A percentile compares a stretch with the other conserved stretches of the same genome.
Conservation (phyloP, 2,113 vertebrate genomes). For the Lasiurus borealis region DNA sequence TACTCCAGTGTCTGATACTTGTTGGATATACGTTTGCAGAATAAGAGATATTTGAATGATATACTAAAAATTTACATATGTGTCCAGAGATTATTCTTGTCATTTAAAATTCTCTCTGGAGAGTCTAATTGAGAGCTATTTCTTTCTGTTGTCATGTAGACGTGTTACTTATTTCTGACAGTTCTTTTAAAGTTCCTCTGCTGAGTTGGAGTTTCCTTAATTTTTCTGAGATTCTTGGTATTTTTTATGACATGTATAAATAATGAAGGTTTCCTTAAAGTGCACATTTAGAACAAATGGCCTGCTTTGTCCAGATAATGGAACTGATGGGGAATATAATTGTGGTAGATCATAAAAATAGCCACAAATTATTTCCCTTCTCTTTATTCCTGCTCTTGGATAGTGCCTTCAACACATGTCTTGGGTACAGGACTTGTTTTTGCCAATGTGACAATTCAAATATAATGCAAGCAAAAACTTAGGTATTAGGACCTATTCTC, state of each 20-base stretch:
- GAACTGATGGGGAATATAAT: background rate
- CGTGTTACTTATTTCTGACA: constrained; percentile 9
- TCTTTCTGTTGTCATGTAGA: background rate
- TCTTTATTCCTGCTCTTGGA: background rate
- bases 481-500: background rate
- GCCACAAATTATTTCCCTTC: background rate
- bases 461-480: background rate
- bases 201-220: background rate
- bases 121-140: constrained; percentile 17
- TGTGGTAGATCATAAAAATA: background rate
- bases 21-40: constrained; percentile 14
- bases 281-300: background rate
- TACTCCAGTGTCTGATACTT: background rate
- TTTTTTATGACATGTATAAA: constrained; percentile 32
- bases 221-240: background rate
- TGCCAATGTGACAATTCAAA: background rate
- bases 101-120: constrained; percentile 32
- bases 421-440: constrained; percentile 26
- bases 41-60: constrained; percentile 44
- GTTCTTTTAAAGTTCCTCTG: background rate
- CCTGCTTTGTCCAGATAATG: constrained; percentile 8
- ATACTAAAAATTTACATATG: background rate
- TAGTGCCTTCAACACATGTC: background rate
- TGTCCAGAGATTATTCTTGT: constrained; percentile 41
- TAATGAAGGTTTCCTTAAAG: background rate